A percentile compares a stretch with the other conserved stretches of the same genome.
phyloP scores from a whole-genome alignment of 2,888 invertebrate species.

The Nowickia ferox region DNA sequence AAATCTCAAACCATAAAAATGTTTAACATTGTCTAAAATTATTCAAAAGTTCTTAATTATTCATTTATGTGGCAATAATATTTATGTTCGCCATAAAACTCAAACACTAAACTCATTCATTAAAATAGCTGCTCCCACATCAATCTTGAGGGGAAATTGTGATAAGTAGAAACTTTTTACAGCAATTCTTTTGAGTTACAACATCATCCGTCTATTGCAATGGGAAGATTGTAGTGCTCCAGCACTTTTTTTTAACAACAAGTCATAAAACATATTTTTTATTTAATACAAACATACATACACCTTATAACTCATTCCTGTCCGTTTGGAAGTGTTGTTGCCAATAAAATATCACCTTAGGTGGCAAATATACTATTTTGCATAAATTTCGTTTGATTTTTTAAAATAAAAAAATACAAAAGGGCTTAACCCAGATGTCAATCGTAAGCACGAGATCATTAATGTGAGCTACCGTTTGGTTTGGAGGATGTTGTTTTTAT shows the following conservation, averaged over 20 bases:
- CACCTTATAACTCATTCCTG: conserved; percentile 37
- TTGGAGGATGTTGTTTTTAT: neutral
- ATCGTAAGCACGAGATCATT: conserved; percentile 74
- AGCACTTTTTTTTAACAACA: conserved; percentile 23
- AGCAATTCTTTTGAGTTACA: conserved; percentile 13
- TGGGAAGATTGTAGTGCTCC: neutral
- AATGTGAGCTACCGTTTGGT: conserved; percentile 72
- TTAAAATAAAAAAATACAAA: conserved; percentile 22
- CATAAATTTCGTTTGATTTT: conserved; percentile 61
- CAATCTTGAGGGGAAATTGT: neutral
- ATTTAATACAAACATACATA: neutral
- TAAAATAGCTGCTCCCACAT: conserved; percentile 30
- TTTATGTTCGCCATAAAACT: conserved; percentile 39
- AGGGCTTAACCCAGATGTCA: conserved; percentile 71
- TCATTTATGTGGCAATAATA: conserved; percentile 19
- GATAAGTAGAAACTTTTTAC: conserved; percentile 17
- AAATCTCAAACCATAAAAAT: neutral
- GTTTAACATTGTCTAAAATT: neutral
- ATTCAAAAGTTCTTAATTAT: neutral
- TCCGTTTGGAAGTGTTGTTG: conserved; percentile 17
- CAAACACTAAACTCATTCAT: neutral
- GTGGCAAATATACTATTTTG: conserved; percentile 52
- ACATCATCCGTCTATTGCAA: neutral
- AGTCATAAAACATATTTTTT: conserved; percentile 27
- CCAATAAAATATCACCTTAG: conserved; percentile 62